Percentiles rank a stretch among this genome's conserved stretches.
phyloP scores from a whole-genome alignment of 2,797 vertebrate species.

The Fistularia tabacaria region DNA sequence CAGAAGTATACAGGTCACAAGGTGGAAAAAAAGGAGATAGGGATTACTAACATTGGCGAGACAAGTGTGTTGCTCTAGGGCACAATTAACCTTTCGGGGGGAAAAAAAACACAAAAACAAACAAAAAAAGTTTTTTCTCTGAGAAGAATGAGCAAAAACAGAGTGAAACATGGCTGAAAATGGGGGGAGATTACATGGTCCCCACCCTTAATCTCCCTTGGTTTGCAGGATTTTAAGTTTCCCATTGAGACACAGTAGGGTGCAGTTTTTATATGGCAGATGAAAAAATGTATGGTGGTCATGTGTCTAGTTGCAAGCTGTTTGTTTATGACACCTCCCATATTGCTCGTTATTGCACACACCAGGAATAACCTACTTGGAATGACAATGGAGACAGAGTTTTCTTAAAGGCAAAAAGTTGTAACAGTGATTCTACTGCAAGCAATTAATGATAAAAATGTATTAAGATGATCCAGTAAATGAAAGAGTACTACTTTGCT shows the following conservation, averaged over 20 bases:
- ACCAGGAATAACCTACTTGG: slow-evolving; percentile 18
- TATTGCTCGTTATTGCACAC: slow-evolving; percentile 23
- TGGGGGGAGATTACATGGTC: slow-evolving; percentile 12
- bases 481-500: too few relatives aligned
- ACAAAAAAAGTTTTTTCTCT: neutral
- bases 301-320: slow-evolving; percentile 2
- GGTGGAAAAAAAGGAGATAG: slow-evolving; percentile 4
- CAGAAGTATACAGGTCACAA: neutral
- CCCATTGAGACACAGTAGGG: slow-evolving; percentile 16
- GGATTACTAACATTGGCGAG: slow-evolving; percentile 7
- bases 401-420: slow-evolving; percentile 6
- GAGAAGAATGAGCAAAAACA: neutral
- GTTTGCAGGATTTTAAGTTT: slow-evolving; percentile 14
- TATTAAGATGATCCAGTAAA: neutral
- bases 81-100: slow-evolving; percentile 32
- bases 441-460: too few relatives aligned
- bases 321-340: slow-evolving; percentile 35
- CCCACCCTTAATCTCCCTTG: slow-evolving; percentile 16
- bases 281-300: slow-evolving; percentile 9
- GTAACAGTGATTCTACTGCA: neutral
- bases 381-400: neutral
- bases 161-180: slow-evolving; percentile 16
- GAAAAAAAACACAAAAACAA: neutral
- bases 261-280: slow-evolving; percentile 9
- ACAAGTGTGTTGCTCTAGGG: slow-evolving; percentile 11